Percentiles rank a stretch among this genome's conserved stretches.
Conservation (phyloP, 2,113 vertebrate species). For the Falco punctatus region DNA sequence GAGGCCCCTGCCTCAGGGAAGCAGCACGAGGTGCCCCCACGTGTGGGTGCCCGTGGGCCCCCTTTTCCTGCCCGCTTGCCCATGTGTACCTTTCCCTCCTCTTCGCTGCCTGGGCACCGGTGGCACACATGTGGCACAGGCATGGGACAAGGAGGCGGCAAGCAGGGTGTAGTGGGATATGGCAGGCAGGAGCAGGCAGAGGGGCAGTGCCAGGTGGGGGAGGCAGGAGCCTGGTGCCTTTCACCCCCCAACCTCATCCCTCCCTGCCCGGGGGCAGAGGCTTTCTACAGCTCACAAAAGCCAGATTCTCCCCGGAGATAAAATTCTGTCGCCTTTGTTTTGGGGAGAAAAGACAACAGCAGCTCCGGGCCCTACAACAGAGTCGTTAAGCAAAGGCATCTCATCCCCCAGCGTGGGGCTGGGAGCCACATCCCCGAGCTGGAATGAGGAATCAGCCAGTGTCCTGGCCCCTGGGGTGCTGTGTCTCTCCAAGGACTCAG, state of each 20-base stretch:
- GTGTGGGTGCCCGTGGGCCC: not conserved
- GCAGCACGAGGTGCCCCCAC: not conserved
- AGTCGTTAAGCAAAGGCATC: constrained; percentile 16
- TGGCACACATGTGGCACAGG: not conserved
- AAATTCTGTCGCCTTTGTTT: constrained; percentile 38
- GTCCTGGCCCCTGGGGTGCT: not conserved
- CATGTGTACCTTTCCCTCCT: not conserved
- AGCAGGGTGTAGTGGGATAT: rapidly evolving
- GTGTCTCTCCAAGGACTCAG: not conserved
- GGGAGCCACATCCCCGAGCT: not conserved
- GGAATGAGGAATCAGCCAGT: not conserved
- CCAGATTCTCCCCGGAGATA: constrained; percentile 45
- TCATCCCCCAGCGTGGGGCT: not conserved
- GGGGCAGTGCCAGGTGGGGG: not conserved
- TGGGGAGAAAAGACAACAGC: constrained; percentile 12
- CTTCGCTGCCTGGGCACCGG: not conserved
- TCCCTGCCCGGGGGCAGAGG: not conserved
- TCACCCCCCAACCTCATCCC: not conserved
- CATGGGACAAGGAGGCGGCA: not conserved
- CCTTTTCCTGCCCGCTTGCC: not conserved
- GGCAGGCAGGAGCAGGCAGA: not conserved
- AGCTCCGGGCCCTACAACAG: not conserved
- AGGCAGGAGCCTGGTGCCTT: not conserved
- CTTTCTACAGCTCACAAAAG: constrained; percentile 19
- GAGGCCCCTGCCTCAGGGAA: not conserved